phyloP scores from a whole-genome alignment of 1,140 invertebrate species.

The Myzus persicae region DNA sequence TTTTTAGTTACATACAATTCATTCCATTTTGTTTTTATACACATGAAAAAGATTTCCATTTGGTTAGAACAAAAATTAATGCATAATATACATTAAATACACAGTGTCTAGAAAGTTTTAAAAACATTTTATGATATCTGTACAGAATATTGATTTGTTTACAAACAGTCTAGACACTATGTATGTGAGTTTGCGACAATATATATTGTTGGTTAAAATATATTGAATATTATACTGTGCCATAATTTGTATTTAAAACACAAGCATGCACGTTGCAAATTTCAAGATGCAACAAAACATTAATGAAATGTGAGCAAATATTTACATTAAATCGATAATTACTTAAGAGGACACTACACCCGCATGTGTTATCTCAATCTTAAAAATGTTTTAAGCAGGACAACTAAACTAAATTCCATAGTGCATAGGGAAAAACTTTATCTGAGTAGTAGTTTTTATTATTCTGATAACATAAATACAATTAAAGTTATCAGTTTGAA shows the following conservation, averaged over 20 bases:
- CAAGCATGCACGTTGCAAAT: slow-evolving; percentile 19
- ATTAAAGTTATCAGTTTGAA: too few species aligned
- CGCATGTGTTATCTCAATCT: too few species aligned
- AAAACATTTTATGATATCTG: background rate
- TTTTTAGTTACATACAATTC: slow-evolving; percentile 42
- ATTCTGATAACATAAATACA: too few species aligned
- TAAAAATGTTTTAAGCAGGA: too few species aligned
- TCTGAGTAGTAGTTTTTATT: too few species aligned
- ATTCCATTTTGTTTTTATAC: slow-evolving; percentile 24
- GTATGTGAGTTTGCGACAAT: background rate
- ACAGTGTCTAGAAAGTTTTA: background rate
- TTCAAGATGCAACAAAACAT: slow-evolving; percentile 38
- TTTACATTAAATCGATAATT: background rate
- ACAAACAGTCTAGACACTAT: background rate
- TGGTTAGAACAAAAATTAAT: slow-evolving; percentile 25
- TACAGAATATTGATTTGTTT: background rate
- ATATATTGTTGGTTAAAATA: slow-evolving; percentile 19
- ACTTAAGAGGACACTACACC: too few species aligned
- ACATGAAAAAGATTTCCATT: background rate
- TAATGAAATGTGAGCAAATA: background rate
- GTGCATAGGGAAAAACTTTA: too few species aligned
- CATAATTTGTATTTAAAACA: slow-evolving; percentile 21
- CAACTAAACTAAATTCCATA: too few species aligned
- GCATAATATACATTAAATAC: background rate
- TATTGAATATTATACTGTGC: background rate